A percentile compares a stretch with the other conserved stretches of the same genome.
Conservation (phyloP, 2,888 invertebrate genomes). For the Chamaedrilus cognettii region DNA sequence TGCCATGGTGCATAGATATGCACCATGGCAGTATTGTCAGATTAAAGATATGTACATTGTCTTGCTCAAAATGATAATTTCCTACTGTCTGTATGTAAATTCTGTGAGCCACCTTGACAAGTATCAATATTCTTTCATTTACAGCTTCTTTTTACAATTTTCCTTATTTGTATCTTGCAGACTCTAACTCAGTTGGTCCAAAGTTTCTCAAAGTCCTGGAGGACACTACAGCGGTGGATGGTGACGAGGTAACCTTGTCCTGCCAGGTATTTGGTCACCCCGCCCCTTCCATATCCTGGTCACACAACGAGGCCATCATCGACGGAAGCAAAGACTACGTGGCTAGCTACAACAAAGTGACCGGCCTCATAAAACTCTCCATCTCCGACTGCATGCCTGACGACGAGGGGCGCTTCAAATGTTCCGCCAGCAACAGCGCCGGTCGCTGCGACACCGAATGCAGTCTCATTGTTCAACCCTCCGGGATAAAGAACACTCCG, state of each 20-base stretch:
- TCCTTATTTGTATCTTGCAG: no score
- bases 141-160: no score
- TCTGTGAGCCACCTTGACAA: no score
- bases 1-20: no score
- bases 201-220: constrained; percentile 21
- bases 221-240: constrained; percentile 46
- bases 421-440: constrained; percentile 56
- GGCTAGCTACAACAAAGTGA: constrained; percentile 51
- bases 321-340: constrained; percentile 55
- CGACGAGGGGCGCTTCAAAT: constrained; percentile 59
- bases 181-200: constrained; percentile 10
- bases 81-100: no score
- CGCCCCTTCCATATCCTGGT: constrained; percentile 52
- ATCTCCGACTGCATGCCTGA: constrained; percentile 58
- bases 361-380: constrained; percentile 49
- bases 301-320: constrained; percentile 55
- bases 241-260: constrained; percentile 48
- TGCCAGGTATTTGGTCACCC: constrained; percentile 51
- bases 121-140: no score
- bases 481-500: neutral
- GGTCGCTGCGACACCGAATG: neutral
- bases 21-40: no score
- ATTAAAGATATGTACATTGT: no score
- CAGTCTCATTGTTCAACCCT: neutral
- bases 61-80: no score